Evolutionary conservation across 1,140 invertebrate genomes (phyloP), one percentile per base, ranked within the genome.

Genomic region (Diplogasteroides magnus): DNA sequence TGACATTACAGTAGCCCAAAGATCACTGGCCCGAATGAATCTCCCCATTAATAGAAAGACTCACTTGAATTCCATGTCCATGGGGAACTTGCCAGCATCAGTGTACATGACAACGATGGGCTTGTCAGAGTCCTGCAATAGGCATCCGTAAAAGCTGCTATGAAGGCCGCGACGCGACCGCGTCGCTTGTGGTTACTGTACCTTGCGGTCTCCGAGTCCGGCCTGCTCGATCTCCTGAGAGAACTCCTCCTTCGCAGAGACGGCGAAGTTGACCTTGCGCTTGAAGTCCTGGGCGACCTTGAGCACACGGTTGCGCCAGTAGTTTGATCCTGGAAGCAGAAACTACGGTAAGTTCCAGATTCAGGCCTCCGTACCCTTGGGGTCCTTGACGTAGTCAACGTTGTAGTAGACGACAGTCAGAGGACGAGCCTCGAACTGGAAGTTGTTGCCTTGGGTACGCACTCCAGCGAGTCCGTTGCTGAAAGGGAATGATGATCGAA

Each of bases 331-430:
- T 85, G 62, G 26, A 48, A 48, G 6, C 37, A 19, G 37, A 48
- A 77, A 80, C 58, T 68, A 63, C n/a, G n/a, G n/a, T n/a, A n/a
- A n/a, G n/a, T n/a, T n/a, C n/a, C n/a, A n/a, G n/a, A n/a, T n/a
- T n/a, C n/a, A n/a, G n/a, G 67, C 15, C 14, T 14, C 64, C 37
- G 69, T 80, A 84, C 87, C 89, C 84, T 98, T 98, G 13, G 90
- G 87, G 84, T 99, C 97, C 85, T 97, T 97, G 0, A 90, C 88
- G 81, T 98, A 98, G 85, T 99, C 95, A 6, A 98, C 93, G 82
- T 87, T 88, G 84, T 90, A 99, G 84, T 94, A 98, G 28, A 91
- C 94, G 70, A 94, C 89, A 48, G 98, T 87, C 62, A 95, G 81
- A 1, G 96, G 74, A 58, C 76, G 72, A 78, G 89, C 90, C 77